Base-by-base conservation (phyloP, 2,888 invertebrate genomes). In the Acanthosepion lycidas region DNA sequence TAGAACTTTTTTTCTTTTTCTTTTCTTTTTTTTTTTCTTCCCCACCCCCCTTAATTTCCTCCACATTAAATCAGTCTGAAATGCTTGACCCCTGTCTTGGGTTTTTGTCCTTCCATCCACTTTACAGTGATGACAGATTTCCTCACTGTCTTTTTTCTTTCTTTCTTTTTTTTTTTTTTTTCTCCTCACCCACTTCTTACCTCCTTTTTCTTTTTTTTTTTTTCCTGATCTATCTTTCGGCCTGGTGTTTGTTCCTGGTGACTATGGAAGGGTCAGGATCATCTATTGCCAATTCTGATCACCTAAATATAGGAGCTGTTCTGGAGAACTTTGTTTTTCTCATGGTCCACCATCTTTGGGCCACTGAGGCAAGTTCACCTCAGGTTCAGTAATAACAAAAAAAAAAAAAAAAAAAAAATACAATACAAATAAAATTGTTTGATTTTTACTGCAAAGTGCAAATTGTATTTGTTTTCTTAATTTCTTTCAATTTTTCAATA, bases 361-460 rank as follows among this genome's bases (percentile, higher is more conserved):
- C 78, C n/a, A 78, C 78, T 78, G 78, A 78, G 78, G 78, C 78
- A 78, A 78, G 78, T n/a, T 78, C 12, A 78, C n/a, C 78, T 78
- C 78, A n/a, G n/a, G n/a, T 78, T 78, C 78, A 78, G n/a, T 78
- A n/a, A 78, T 18, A 78, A 78, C 78, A 78, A 78, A n/a, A 78
- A 42, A 42, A 33, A 33, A 33, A 33, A 33, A 33, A 33, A 33
- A 33, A 42, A 78, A 28, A n/a, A 78, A 78, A 78, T 78, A 78
- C 78, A 78, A 78, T n/a, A 78, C n/a, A 78, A 33, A 78, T 33
- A 78, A 78, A 33, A 23, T 23, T 78, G 49, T 93, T 51, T 49
- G 93, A 93, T 51, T 93, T 93, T 93, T 93, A 93, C 49, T 93
- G 53, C 93, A 93, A 51, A 51, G 42, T 48, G 53, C 93, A 93